A percentile compares a stretch with the other conserved stretches of the same genome.
phyloP scores from a whole-genome alignment of 2,797 vertebrate species.

The Sarcoramphus papa region DNA sequence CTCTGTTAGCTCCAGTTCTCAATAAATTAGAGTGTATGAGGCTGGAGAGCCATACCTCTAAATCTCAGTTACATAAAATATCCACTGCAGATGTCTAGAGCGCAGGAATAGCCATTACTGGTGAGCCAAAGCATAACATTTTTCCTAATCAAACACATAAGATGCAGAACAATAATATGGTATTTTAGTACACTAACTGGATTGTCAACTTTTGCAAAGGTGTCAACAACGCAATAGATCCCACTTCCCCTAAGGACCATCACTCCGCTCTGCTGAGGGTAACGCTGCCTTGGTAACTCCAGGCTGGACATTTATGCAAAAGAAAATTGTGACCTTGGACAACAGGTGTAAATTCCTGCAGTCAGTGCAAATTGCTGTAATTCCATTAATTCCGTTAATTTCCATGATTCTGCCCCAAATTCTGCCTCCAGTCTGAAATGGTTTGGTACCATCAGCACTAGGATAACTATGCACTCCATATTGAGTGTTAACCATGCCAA shows the following conservation, averaged over 20 bases:
- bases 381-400: background rate
- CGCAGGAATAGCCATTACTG: background rate
- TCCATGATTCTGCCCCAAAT: background rate
- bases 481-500: background rate
- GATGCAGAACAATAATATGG: background rate
- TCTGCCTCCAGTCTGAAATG: background rate
- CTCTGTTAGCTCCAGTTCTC: background rate
- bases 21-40: background rate
- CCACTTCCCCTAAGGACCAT: background rate
- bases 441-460: background rate
- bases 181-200: background rate
- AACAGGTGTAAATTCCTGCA: background rate
- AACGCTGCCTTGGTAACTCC: background rate
- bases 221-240: background rate
- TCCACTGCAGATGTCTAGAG: background rate
- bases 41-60: background rate
- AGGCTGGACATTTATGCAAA: background rate
- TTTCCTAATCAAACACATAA: background rate
- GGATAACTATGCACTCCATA: background rate
- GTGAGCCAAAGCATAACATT: background rate
- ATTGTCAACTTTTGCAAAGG: background rate
- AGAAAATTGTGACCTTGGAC: background rate
- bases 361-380: background rate
- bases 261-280: background rate
- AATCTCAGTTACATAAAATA: background rate